Evolutionary conservation across 2,113 vertebrate species (phyloP).

Genomic region (Indri indri): DNA sequence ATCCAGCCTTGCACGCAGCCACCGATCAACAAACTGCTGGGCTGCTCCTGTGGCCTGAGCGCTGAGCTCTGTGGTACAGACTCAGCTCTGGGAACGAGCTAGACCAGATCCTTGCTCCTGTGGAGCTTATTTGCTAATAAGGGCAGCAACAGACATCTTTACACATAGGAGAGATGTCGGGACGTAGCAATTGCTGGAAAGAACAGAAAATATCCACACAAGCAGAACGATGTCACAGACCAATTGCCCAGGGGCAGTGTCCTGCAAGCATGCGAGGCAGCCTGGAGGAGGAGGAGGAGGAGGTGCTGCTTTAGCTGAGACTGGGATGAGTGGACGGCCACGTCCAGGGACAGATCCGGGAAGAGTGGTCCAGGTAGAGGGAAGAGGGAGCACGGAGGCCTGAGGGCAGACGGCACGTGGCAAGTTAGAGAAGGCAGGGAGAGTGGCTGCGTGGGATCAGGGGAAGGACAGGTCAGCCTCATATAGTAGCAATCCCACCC

Average conservation of each 20-base stretch:
- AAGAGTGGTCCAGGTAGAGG: not conserved
- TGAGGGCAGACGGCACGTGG: not conserved
- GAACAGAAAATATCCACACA: not conserved
- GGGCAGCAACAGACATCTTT: not conserved
- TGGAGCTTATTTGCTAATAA: not conserved
- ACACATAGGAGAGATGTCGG: not conserved
- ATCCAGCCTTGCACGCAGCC: not conserved
- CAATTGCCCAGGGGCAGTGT: fast-evolving
- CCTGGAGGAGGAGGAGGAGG: too few species aligned
- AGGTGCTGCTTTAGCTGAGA: not conserved
- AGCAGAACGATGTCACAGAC: too few species aligned
- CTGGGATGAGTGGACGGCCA: not conserved
- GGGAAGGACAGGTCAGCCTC: not conserved
- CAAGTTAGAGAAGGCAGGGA: too few species aligned
- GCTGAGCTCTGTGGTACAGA: fast-evolving
- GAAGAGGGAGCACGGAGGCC: not conserved
- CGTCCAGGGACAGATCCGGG: not conserved
- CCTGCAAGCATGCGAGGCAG: fast-evolving
- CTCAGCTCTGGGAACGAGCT: not conserved
- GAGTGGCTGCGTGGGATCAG: too few species aligned
- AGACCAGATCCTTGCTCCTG: not conserved
- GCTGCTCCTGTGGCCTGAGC: fast-evolving
- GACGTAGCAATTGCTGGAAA: not conserved
- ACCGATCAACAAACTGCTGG: too few species aligned
- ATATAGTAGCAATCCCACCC: not conserved